Base-by-base conservation (phyloP, 2,888 invertebrate species). In the Ferdinandea cuprea region DNA sequence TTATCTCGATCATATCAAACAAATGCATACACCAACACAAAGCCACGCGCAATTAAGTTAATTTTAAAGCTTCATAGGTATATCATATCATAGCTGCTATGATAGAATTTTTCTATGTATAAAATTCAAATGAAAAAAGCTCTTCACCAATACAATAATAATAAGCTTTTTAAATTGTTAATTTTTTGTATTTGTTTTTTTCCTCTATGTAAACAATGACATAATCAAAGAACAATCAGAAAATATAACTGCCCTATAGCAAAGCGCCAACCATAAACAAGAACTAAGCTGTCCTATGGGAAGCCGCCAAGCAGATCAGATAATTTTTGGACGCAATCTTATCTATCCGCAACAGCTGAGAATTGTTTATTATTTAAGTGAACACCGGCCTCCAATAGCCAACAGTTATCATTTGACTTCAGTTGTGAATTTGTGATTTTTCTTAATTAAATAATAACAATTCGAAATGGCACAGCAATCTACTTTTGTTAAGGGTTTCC, bases 401-500 rank as follows among this genome's bases (percentile, higher is more conserved):
- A 25, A 15, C 19, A 30, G 48, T 66, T 44, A 21, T 2, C 37
- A 32, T 11, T 19, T 30, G 19, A 54, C 8, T 48, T 59, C 19
- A 42, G 37, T 50, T 46, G 5, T 35, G 19, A 6, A 40, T 1
- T 46, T 46, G 32, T 32, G 19, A 8, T 56, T 44, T 35, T 13
- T 32, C 13, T 44, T 21, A 32, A 63, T 50, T 11, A n/a, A 25
- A 13, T 44, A 40, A 35, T 25, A 11, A 9, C 11, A 66, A 13
- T 25, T 88, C 88, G 74, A 66, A 25, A 84, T 77, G 84, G 72
- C 83, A 59, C 63, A 87, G 13, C 94, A 94, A n/a, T 88, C 91
- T 73, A 95, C 94, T 1, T 95, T 92, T 86, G 92, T 94, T 0
- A 91, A 92, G 85, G 94, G 92, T 30, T 95, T 94, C 86, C 95